Evolutionary conservation across 2,888 invertebrate genomes (phyloP).

Genomic region (Drosophila niveifrons): DNA sequence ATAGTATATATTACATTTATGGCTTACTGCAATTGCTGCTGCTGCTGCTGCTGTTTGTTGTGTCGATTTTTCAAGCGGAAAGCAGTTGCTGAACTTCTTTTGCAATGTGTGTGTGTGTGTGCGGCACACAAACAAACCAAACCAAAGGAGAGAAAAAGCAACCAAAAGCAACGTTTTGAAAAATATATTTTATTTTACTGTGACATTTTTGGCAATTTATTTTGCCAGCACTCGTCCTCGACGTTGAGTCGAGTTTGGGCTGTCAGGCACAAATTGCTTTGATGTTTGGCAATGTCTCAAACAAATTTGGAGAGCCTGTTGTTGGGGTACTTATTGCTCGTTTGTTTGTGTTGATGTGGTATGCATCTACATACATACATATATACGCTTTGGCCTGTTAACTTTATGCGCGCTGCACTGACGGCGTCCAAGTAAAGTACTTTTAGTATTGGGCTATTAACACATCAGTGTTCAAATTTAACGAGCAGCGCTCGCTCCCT

Average conservation of each 20-base stretch:
- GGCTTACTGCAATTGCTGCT: slow-evolving; percentile 48
- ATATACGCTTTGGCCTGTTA: slow-evolving; percentile 13
- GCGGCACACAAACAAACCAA: neutral
- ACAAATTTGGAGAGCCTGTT: slow-evolving; percentile 57
- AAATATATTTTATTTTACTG: slow-evolving; percentile 49
- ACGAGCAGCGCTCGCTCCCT: slow-evolving; percentile 52
- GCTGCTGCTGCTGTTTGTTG: slow-evolving; percentile 24
- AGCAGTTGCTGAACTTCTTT: slow-evolving; percentile 23
- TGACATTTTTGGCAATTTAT: slow-evolving; percentile 76
- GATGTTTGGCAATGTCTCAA: slow-evolving; percentile 79
- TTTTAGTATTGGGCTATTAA: slow-evolving; percentile 61
- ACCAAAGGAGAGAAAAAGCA: neutral
- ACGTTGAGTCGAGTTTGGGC: slow-evolving; percentile 18
- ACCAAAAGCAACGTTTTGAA: slow-evolving; percentile 33
- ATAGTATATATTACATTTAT: slow-evolving; percentile 36
- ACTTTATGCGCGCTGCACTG: slow-evolving; percentile 48
- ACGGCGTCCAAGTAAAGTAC: slow-evolving; percentile 16
- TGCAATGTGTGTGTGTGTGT: neutral
- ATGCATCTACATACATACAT: neutral
- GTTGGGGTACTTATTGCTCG: slow-evolving; percentile 14
- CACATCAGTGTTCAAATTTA: slow-evolving; percentile 80
- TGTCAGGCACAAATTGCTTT: slow-evolving; percentile 68
- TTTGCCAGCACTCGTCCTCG: slow-evolving; percentile 33
- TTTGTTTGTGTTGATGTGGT: slow-evolving; percentile 4
- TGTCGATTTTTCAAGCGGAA: slow-evolving; percentile 33